Evolutionary conservation across 2,797 vertebrate genomes (phyloP).

Genomic region (Holocentrus rufus): DNA sequence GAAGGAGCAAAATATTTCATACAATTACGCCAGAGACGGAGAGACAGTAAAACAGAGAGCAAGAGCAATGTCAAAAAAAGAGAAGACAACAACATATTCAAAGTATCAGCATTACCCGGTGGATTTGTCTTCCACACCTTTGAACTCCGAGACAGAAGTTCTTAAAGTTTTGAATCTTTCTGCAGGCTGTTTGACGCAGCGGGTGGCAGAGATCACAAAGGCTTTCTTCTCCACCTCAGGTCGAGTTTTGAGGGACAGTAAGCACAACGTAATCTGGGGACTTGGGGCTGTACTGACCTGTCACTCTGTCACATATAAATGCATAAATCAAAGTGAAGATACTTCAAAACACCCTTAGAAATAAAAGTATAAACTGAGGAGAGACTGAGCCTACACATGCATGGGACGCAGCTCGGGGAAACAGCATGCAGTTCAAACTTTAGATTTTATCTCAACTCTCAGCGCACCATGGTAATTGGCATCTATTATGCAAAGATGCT

Average conservation of each 20-base stretch:
- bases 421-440: background rate
- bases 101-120: conserved; percentile 42
- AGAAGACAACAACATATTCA: conserved; percentile 54
- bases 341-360: conserved; percentile 5
- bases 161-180: conserved; percentile 51
- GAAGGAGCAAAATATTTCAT: too few relatives aligned
- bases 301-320: conserved; percentile 18
- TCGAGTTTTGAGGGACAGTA: conserved; percentile 34
- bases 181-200: conserved; percentile 36
- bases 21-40: background rate
- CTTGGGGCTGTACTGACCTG: conserved; percentile 34
- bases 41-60: background rate
- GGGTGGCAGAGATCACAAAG: conserved; percentile 13
- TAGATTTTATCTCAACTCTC: conserved; percentile 17
- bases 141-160: conserved; percentile 61
- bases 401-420: background rate
- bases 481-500: conserved; percentile 14
- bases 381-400: background rate
- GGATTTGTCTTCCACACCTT: conserved; percentile 50
- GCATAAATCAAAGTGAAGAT: conserved; percentile 17
- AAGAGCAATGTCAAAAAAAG: conserved; percentile 13
- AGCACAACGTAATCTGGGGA: conserved; percentile 37
- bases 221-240: conserved; percentile 52
- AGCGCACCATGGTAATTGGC: background rate
- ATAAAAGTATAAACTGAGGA: conserved; percentile 33